phyloP scores from a whole-genome alignment of 2,888 invertebrate genomes.

The Eulithis testata region DNA sequence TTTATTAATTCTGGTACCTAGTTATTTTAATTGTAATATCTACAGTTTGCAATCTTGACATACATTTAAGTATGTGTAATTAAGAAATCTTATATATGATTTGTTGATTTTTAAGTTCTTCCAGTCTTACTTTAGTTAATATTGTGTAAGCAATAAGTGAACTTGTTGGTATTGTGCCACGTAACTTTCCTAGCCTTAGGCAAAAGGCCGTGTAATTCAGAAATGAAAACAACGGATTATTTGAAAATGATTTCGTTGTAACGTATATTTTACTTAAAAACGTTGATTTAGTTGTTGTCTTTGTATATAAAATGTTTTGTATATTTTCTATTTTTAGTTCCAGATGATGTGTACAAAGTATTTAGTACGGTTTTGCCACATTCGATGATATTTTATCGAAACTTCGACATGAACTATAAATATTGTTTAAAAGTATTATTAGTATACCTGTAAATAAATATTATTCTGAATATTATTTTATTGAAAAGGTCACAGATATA shows the following conservation, averaged over 20 bases:
- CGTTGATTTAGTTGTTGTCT: conserved; percentile 74
- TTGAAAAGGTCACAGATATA: conserved; percentile 54
- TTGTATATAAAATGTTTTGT: conserved; percentile 81
- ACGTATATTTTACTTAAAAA: conserved; percentile 49
- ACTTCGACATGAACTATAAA: conserved; percentile 73
- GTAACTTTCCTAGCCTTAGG: conserved; percentile 59
- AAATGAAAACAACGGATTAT: conserved; percentile 25
- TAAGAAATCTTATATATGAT: conserved; percentile 46
- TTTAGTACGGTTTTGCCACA: conserved; percentile 67
- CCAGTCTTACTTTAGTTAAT: conserved; percentile 58
- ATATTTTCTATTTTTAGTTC: conserved; percentile 81
- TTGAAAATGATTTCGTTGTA: conserved; percentile 61
- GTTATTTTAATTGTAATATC: conserved; percentile 38
- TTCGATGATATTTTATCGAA: conserved; percentile 63
- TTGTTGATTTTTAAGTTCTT: conserved; percentile 63
- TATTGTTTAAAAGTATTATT: conserved; percentile 84
- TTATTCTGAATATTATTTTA: conserved; percentile 69
- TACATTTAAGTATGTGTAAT: conserved; percentile 35
- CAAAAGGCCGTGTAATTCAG: conserved; percentile 33
- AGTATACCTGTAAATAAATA: conserved; percentile 80
- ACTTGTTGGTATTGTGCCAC: conserved; percentile 62
- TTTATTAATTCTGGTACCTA: conserved; percentile 54
- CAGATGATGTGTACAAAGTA: conserved; percentile 79
- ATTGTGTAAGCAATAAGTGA: conserved; percentile 59
- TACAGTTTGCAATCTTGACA: conserved; percentile 34